These are phyloP conservation scores for Acronicta aceris DNA, from an alignment of 2,888 invertebrate species.

Conservation along the genomic window DNA sequence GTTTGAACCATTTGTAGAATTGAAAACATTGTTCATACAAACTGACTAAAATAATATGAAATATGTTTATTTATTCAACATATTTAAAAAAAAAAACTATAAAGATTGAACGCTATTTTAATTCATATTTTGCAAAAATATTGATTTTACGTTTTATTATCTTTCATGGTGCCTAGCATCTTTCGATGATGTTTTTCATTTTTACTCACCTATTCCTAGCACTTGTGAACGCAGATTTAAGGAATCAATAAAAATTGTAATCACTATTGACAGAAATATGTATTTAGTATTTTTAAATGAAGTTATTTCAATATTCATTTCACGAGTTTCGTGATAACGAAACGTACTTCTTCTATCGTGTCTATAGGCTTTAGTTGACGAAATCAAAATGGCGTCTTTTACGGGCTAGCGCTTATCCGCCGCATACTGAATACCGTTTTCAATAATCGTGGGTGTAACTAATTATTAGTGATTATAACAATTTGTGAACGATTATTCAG, in stretches of 20 bases:
- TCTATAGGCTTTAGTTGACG: constrained; percentile 85
- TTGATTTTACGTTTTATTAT: constrained; percentile 29
- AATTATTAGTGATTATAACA: constrained; percentile 75
- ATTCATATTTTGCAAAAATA: not conserved
- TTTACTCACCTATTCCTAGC: not conserved
- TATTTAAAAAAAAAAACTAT: too few relatives aligned
- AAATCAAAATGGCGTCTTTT: constrained; percentile 89
- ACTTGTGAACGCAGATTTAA: not conserved
- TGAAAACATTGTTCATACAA: not conserved
- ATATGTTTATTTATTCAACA: too few relatives aligned
- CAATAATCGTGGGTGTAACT: constrained; percentile 71
- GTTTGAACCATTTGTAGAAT: constrained; percentile 11
- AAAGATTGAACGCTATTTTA: too few relatives aligned
- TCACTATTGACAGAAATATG: not conserved
- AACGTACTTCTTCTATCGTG: constrained; percentile 68
- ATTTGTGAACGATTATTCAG: constrained; percentile 76
- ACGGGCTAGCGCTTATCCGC: constrained; percentile 84
- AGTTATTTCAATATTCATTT: not conserved
- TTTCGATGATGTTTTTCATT: not conserved
- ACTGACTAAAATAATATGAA: too few relatives aligned
- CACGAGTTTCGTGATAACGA: constrained; percentile 33
- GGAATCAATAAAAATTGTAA: not conserved
- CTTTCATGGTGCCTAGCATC: not conserved
- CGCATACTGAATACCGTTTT: constrained; percentile 77
- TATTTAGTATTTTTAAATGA: not conserved